These are phyloP conservation scores for Oncorhynchus kisutch DNA, from an alignment of 2,113 vertebrate genomes.

Conservation along the genomic window DNA sequence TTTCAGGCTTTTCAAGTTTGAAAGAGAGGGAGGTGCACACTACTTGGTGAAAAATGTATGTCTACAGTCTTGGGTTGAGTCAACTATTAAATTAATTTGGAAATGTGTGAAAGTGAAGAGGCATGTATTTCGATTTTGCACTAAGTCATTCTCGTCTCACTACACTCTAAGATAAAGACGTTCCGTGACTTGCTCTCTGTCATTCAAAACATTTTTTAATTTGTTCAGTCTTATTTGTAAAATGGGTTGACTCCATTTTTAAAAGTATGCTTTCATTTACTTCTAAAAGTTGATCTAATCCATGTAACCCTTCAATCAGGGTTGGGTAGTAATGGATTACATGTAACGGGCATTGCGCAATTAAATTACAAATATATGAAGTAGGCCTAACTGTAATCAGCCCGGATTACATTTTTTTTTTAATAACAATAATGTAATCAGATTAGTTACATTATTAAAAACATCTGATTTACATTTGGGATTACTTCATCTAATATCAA, in stretches of 20 bases:
- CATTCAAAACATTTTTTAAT: conserved; percentile 18
- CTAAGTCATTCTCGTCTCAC: conserved; percentile 27
- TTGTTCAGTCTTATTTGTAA: conserved; percentile 21
- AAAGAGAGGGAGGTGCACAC: conserved; percentile 13
- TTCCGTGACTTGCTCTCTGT: conserved; percentile 16
- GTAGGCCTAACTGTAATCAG: too few relatives aligned
- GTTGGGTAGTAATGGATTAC: background rate
- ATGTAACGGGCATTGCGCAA: too few relatives aligned
- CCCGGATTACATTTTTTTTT: too few relatives aligned
- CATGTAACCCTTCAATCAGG: background rate
- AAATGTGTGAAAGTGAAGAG: conserved; percentile 14
- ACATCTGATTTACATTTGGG: too few relatives aligned
- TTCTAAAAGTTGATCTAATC: conserved; percentile 10
- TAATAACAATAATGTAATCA: too few relatives aligned
- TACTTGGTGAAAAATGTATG: conserved; percentile 36
- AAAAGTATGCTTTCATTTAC: conserved; percentile 46
- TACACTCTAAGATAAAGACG: background rate
- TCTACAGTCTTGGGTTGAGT: conserved; percentile 16
- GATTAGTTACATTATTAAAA: too few relatives aligned
- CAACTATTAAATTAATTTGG: conserved; percentile 14
- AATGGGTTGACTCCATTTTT: conserved; percentile 8
- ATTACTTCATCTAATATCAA: too few relatives aligned
- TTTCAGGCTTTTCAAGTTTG: conserved; percentile 11
- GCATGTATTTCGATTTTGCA: conserved; percentile 48
- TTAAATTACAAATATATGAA: too few relatives aligned